Evolutionary conservation across 2,113 vertebrate genomes (phyloP).

Genomic region (Labrus mixtus): DNA sequence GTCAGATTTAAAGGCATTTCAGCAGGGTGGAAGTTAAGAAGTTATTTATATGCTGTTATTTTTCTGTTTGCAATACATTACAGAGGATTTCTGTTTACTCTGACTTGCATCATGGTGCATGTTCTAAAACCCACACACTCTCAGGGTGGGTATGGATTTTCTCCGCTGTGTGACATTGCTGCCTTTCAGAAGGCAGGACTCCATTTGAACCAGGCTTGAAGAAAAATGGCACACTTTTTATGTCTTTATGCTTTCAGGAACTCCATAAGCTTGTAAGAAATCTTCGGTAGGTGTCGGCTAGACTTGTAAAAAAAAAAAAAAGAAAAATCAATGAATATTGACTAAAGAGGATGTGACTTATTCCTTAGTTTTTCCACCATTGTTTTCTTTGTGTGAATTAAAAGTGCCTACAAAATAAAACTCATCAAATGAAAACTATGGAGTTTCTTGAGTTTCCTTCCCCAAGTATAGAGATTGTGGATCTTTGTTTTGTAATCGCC

Average conservation of each 20-base stretch:
- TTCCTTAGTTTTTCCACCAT: constrained; percentile 34
- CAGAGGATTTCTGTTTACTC: not conserved
- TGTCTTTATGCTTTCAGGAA: not conserved
- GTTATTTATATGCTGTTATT: constrained; percentile 22
- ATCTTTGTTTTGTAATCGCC: too few relatives aligned
- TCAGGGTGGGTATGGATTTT: not conserved
- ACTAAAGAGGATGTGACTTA: constrained; percentile 40
- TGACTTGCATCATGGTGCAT: not conserved
- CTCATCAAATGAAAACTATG: not conserved
- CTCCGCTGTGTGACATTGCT: constrained; percentile 5
- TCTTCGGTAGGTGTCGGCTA: not conserved
- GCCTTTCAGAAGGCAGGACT: constrained; percentile 30
- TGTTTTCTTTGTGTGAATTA: constrained; percentile 66
- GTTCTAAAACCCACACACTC: not conserved
- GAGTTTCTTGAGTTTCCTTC: not conserved
- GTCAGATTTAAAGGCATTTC: not conserved
- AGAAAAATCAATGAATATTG: constrained; percentile 17
- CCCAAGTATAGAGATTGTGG: too few relatives aligned
- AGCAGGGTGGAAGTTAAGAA: not conserved
- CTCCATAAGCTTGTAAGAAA: constrained; percentile 19
- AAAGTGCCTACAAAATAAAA: constrained; percentile 74
- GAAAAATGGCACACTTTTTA: constrained; percentile 19
- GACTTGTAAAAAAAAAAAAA: constrained; percentile 2
- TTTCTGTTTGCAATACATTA: not conserved
- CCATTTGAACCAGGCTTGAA: constrained; percentile 13